Evolutionary conservation across 2,113 vertebrate species (phyloP).

Genomic region (Rhegmatorhina hoffmannsi): DNA sequence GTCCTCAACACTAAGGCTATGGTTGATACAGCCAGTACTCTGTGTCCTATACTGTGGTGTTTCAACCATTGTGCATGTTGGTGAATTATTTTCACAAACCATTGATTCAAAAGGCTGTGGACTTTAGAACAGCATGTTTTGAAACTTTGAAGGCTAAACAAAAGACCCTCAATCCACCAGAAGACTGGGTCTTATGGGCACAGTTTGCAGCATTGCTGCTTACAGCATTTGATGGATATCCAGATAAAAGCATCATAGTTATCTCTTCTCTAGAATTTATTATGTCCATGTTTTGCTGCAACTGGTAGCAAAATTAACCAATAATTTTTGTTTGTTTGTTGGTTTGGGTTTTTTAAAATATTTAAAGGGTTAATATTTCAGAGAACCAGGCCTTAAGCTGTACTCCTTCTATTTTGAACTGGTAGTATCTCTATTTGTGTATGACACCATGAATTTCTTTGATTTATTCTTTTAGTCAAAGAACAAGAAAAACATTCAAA

Average conservation of each 20-base stretch:
- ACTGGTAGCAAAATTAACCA: not conserved
- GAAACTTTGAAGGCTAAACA: not conserved
- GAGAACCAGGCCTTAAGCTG: not conserved
- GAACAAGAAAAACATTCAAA: slow-evolving; percentile 4
- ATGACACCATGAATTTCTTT: not conserved
- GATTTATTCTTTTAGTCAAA: slow-evolving; percentile 19
- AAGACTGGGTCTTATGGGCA: not conserved
- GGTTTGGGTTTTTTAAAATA: too few species aligned
- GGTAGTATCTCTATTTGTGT: not conserved
- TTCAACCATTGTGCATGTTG: not conserved
- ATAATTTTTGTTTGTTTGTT: not conserved
- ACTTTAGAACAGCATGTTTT: not conserved
- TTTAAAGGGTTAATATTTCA: not conserved
- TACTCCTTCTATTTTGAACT: not conserved
- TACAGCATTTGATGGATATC: not conserved
- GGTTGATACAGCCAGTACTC: not conserved
- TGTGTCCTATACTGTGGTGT: not conserved
- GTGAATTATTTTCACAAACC: not conserved
- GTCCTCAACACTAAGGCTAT: not conserved
- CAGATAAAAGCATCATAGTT: not conserved
- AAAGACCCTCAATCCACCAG: not conserved
- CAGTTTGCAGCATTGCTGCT: not conserved
- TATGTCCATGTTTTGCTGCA: not conserved
- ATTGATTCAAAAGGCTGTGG: not conserved
- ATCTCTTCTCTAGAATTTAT: not conserved